Evolutionary conservation across 2,888 invertebrate species (phyloP).

Genomic region (Athalia rosae): DNA sequence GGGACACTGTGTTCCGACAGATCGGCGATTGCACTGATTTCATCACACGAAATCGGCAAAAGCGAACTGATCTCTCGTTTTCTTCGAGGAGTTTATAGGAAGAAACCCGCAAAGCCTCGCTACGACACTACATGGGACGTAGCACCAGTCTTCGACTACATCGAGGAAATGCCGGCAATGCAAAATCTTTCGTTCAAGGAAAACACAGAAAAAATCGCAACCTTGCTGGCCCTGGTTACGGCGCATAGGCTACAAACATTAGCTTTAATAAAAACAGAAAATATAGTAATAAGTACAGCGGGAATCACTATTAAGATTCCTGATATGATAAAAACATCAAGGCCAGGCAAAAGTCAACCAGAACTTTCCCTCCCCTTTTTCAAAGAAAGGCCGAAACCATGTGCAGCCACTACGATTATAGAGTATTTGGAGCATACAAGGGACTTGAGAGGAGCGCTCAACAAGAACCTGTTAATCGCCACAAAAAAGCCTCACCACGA

Average conservation of each 20-base stretch:
- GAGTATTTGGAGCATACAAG: neutral
- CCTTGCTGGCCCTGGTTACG: slow-evolving; percentile 48
- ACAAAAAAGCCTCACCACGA: too few relatives aligned
- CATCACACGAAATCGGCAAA: slow-evolving; percentile 16
- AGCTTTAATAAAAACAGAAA: slow-evolving; percentile 41
- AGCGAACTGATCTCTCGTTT: too few relatives aligned
- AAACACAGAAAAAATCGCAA: too few relatives aligned
- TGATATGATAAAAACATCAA: slow-evolving; percentile 51
- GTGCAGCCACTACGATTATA: slow-evolving; percentile 43
- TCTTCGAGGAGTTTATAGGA: slow-evolving; percentile 30
- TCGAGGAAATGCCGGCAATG: slow-evolving; percentile 37
- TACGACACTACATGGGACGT: slow-evolving; percentile 50
- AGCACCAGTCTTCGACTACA: slow-evolving; percentile 43
- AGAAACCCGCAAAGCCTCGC: slow-evolving; percentile 47
- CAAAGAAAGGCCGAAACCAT: slow-evolving; percentile 40
- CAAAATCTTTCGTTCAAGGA: slow-evolving; percentile 46
- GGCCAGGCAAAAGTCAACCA: slow-evolving; percentile 34
- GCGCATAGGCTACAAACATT: slow-evolving; percentile 52
- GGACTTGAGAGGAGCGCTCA: neutral
- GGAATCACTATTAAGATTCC: slow-evolving; percentile 47
- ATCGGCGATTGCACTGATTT: slow-evolving; percentile 56
- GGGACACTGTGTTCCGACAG: slow-evolving; percentile 57
- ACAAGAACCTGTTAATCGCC: too few relatives aligned
- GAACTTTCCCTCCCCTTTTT: slow-evolving; percentile 48
- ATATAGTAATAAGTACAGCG: slow-evolving; percentile 36